These are phyloP conservation scores for Drosophila chauvacae DNA, from an alignment of 1,140 invertebrate genomes.

Conservation along the genomic window DNA sequence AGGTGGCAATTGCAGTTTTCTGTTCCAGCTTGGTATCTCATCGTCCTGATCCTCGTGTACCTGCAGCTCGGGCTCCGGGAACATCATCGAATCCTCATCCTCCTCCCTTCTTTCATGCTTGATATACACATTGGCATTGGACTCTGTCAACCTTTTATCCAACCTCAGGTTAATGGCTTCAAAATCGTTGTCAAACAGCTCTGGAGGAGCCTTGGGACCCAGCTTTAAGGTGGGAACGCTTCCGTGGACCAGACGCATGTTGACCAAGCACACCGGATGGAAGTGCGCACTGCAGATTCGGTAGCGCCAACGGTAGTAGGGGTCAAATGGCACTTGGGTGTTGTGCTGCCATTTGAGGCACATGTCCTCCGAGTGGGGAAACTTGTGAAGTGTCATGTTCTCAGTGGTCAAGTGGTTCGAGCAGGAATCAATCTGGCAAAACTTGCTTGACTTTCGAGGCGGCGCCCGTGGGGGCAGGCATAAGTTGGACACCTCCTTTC, in stretches of 20 bases:
- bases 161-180: conserved; percentile 39
- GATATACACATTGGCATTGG: neutral
- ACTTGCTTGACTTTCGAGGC: conserved; percentile 69
- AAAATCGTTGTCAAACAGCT: conserved; percentile 65
- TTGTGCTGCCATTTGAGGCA: conserved; percentile 76
- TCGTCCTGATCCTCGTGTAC: conserved; percentile 40
- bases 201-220: conserved; percentile 55
- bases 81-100: conserved; percentile 24
- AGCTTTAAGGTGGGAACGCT: conserved; percentile 74
- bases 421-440: conserved; percentile 66
- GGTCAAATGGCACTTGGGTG: conserved; percentile 69
- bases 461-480: conserved; percentile 45
- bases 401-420: conserved; percentile 66
- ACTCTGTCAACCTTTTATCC: conserved; percentile 37
- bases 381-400: conserved; percentile 67
- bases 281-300: conserved; percentile 78
- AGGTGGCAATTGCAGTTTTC: conserved; percentile 25
- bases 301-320: conserved; percentile 62
- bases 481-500: conserved; percentile 14
- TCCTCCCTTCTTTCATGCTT: conserved; percentile 28
- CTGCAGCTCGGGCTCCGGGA: conserved; percentile 48
- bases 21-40: conserved; percentile 23
- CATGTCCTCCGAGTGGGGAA: conserved; percentile 62
- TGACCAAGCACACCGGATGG: conserved; percentile 66
- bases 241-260: conserved; percentile 62